Percentiles rank a stretch among this genome's conserved stretches.
Conservation (phyloP, 2,888 invertebrate genomes). For the Nasonia oneida region DNA sequence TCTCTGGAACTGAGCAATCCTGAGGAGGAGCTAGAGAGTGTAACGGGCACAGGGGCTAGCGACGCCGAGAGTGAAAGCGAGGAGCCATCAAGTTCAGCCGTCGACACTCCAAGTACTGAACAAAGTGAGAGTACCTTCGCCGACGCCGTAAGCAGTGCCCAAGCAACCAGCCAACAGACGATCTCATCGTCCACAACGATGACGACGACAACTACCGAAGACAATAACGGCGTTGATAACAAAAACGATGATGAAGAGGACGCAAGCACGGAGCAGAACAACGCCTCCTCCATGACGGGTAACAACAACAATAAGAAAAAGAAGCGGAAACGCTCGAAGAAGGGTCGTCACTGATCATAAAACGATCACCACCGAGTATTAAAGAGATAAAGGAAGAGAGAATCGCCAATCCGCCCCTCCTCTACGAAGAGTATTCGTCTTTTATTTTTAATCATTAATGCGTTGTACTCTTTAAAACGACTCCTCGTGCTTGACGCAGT, state of each 20-base stretch:
- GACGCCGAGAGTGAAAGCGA: constrained; percentile 76
- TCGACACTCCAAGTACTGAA: constrained; percentile 77
- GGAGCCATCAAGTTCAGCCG: constrained; percentile 75
- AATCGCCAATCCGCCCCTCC: constrained; percentile 46
- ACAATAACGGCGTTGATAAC: background rate
- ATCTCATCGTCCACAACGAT: constrained; percentile 80
- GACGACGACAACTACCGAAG: constrained; percentile 70
- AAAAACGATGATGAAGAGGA: constrained; percentile 50
- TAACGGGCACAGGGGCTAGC: constrained; percentile 74
- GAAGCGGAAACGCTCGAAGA: constrained; percentile 81
- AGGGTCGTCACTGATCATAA: constrained; percentile 79
- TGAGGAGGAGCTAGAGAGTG: constrained; percentile 81
- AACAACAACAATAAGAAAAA: constrained; percentile 77
- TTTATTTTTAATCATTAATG: constrained; percentile 47
- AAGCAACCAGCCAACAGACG: background rate
- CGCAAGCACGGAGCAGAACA: constrained; percentile 77
- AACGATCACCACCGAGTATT: constrained; percentile 29
- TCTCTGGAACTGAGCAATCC: constrained; percentile 90
- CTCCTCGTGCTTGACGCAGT: constrained; percentile 13
- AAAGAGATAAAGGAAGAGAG: constrained; percentile 33
- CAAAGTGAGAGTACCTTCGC: constrained; percentile 71
- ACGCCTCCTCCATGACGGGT: constrained; percentile 44
- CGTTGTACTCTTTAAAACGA: constrained; percentile 19
- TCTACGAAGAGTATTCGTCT: constrained; percentile 52
- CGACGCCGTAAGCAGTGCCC: constrained; percentile 65